Percentiles rank a stretch among this genome's conserved stretches.
Evolutionary conservation across 2,113 vertebrate genomes (phyloP).

Genomic region (Falco punctatus): DNA sequence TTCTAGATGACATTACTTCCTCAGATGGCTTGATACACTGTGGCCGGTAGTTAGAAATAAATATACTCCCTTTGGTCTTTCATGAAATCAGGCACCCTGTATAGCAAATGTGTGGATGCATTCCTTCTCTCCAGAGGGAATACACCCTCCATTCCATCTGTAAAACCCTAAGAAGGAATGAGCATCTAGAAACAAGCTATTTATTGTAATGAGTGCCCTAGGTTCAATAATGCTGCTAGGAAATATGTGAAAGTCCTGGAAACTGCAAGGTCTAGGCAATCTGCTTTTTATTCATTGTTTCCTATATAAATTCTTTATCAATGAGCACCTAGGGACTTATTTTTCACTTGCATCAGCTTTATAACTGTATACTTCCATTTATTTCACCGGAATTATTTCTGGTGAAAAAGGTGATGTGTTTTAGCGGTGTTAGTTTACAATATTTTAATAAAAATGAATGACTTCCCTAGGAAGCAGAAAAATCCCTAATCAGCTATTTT

Average conservation of each 20-base stretch:
- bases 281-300: background rate
- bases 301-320: slow-evolving; percentile 1
- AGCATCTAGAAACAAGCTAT: background rate
- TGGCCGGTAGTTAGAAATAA: background rate
- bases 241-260: background rate
- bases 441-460: slow-evolving; percentile 40
- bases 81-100: background rate
- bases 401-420: background rate
- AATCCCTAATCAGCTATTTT: background rate
- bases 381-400: background rate
- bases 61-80: background rate
- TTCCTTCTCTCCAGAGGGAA: background rate
- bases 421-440: background rate
- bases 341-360: background rate
- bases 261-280: background rate
- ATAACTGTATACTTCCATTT: background rate
- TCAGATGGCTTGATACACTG: background rate
- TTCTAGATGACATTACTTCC: background rate
- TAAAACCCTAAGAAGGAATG: background rate
- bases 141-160: background rate
- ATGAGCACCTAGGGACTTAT: background rate
- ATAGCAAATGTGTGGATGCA: background rate
- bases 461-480: background rate
- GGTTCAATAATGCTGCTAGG: background rate
- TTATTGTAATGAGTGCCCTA: background rate